Percentiles rank a stretch among this genome's conserved stretches.
Evolutionary conservation across 2,888 invertebrate genomes (phyloP).

Genomic region (Neria commutata): DNA sequence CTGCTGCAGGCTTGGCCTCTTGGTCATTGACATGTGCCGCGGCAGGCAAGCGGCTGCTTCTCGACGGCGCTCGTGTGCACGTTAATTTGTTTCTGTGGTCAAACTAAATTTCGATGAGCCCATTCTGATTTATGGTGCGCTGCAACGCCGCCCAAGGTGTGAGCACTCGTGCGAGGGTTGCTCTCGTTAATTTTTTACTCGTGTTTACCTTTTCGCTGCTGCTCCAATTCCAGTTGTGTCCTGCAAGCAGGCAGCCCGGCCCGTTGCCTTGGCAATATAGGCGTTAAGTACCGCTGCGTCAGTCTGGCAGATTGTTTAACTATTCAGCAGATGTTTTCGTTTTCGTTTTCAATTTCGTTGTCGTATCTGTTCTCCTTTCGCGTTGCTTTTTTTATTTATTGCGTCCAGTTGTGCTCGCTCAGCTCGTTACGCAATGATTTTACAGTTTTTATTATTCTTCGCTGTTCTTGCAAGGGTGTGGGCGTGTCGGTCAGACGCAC

Average conservation of each 20-base stretch:
- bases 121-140: slow-evolving; percentile 42
- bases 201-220: slow-evolving; percentile 11
- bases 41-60: slow-evolving; percentile 4
- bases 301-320: slow-evolving; percentile 39
- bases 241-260: neutral
- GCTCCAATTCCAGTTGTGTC: neutral
- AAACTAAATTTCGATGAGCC: slow-evolving; percentile 22
- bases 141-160: slow-evolving; percentile 33
- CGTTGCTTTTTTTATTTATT: slow-evolving; percentile 7
- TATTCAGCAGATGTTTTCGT: slow-evolving; percentile 37
- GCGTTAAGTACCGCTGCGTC: slow-evolving; percentile 2
- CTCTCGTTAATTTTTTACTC: slow-evolving; percentile 30
- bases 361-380: slow-evolving; percentile 16
- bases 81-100: slow-evolving; percentile 39
- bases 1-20: too few relatives aligned
- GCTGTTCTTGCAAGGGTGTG: slow-evolving; percentile 30
- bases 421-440: slow-evolving; percentile 49
- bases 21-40: slow-evolving; percentile 43
- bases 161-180: slow-evolving; percentile 33
- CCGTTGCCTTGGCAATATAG: slow-evolving; percentile 17
- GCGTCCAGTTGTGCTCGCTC: slow-evolving; percentile 7
- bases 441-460: slow-evolving; percentile 9
- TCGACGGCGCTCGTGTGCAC: neutral
- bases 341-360: slow-evolving; percentile 13
- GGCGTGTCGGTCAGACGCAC: slow-evolving; percentile 21